Conservation (phyloP, 1,140 invertebrate genomes). For the Trichonephila clavipes region DNA sequence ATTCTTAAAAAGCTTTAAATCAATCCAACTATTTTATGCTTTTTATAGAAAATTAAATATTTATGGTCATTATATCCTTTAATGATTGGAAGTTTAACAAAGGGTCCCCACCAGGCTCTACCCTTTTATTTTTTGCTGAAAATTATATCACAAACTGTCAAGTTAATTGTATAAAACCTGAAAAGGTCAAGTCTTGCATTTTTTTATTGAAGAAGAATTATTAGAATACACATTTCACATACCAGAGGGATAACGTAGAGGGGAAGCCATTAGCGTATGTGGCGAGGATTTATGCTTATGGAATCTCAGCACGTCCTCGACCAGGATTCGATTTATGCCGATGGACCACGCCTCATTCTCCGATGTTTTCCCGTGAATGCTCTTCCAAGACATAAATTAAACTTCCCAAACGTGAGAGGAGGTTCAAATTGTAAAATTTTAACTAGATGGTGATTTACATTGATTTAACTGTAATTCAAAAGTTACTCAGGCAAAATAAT, state of each 20-base stretch:
- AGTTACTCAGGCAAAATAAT: too few species aligned
- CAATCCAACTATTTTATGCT: too few species aligned
- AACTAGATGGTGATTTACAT: not conserved
- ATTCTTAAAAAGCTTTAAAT: too few species aligned
- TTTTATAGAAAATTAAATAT: too few species aligned
- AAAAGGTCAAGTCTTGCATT: not conserved
- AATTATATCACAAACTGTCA: not conserved
- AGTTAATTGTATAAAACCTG: not conserved
- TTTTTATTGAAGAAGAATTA: not conserved
- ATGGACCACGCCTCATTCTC: conserved; percentile 36
- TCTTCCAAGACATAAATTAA: conserved; percentile 25
- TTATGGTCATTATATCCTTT: too few species aligned
- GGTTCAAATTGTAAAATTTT: conserved; percentile 32
- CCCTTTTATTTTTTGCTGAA: too few species aligned
- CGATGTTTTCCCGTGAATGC: not conserved
- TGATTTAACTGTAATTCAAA: conserved; percentile 11
- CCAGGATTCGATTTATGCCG: conserved; percentile 8
- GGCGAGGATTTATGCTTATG: not conserved
- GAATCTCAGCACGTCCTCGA: not conserved
- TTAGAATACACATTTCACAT: not conserved
- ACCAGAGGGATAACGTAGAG: not conserved
- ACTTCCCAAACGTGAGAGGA: not conserved
- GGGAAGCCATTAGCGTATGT: not conserved
- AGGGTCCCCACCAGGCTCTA: too few species aligned
- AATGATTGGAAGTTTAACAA: too few species aligned